phyloP scores from a whole-genome alignment of 1,140 invertebrate species.

The Lasioglossum baleicum region DNA sequence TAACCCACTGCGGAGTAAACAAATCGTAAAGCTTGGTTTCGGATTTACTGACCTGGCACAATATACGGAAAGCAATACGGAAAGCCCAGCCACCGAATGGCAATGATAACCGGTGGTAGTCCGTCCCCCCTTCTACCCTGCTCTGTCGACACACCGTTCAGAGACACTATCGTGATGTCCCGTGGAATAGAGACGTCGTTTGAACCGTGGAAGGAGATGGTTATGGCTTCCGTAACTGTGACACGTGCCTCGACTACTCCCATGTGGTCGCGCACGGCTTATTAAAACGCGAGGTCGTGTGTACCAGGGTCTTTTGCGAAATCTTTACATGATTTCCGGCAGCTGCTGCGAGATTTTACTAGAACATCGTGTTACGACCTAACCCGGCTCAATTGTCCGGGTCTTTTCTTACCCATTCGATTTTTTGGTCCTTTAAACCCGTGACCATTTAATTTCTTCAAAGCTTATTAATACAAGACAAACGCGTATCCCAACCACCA shows the following conservation, averaged over 20 bases:
- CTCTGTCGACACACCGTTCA: constrained; percentile 4
- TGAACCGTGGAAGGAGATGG: constrained; percentile 30
- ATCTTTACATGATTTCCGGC: not conserved
- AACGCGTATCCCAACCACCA: too few species aligned
- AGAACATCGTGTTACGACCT: not conserved
- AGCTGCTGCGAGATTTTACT: not conserved
- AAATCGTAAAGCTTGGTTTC: constrained; percentile 80
- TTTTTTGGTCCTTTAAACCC: too few species aligned
- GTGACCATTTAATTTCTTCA: too few species aligned
- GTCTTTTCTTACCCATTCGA: too few species aligned
- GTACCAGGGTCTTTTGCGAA: not conserved
- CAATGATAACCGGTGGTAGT: constrained; percentile 55
- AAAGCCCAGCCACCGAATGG: constrained; percentile 52
- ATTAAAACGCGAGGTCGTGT: not conserved
- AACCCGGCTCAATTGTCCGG: too few species aligned
- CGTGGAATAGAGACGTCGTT: constrained; percentile 55
- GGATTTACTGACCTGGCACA: constrained; percentile 79
- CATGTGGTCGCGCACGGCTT: not conserved
- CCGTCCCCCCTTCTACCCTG: constrained; percentile 5
- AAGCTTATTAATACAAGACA: too few species aligned
- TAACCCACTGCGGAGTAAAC: constrained; percentile 79
- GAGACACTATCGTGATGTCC: constrained; percentile 39
- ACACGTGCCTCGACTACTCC: not conserved
- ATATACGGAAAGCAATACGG: constrained; percentile 69
- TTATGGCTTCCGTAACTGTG: constrained; percentile 37